Base-by-base conservation (phyloP, 1,140 invertebrate species). In the Gryllus bimaculatus region DNA sequence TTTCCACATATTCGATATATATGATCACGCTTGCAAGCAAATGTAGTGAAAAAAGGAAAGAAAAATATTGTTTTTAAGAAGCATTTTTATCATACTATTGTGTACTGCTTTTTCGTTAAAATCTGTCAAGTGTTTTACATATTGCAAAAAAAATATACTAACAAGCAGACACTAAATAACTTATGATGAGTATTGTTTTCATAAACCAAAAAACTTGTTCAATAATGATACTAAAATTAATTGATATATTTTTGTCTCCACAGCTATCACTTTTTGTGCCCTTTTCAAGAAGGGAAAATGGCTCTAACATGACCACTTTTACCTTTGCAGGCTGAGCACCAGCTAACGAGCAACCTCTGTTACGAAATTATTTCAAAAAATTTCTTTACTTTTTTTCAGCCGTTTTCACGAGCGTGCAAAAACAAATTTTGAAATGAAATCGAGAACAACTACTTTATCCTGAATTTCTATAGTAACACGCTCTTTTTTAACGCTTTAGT, bases 81-180 rank as follows among this genome's bases (percentile, higher is more conserved):
- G 18, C 54, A 66, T 66, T 66, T 39, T 66, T 66, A 66, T 66
- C 54, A 18, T 13, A 66, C 54, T 13, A 66, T 66, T 10, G 54
- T 66, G 54, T 66, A 66, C 54, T 66, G 54, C 54, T 66, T 66
- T 66, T 66, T 66, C 54, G 18, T 66, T 66, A 66, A 66, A 66
- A 66, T 66, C 10, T 13, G 18, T 66, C 18, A 13, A 66, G 26
- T 66, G 10, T 66, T 10, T 66, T 66, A 66, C 54, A 66, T 13
- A 13, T 66, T 18, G 18, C 54, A 66, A 66, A 66, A 54, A 54
- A 13, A 66, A 13, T 13, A 66, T 3, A 10, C 10, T 13, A 13
- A 66, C 18, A 66, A 66, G 54, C 54, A 66, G 54, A 66, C 54
- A 66, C 54, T 66, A 66, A 66, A 66, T 66, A 66, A 66, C 18